Conservation (phyloP, 2,888 invertebrate species). For the Drosophila trichaetosa region DNA sequence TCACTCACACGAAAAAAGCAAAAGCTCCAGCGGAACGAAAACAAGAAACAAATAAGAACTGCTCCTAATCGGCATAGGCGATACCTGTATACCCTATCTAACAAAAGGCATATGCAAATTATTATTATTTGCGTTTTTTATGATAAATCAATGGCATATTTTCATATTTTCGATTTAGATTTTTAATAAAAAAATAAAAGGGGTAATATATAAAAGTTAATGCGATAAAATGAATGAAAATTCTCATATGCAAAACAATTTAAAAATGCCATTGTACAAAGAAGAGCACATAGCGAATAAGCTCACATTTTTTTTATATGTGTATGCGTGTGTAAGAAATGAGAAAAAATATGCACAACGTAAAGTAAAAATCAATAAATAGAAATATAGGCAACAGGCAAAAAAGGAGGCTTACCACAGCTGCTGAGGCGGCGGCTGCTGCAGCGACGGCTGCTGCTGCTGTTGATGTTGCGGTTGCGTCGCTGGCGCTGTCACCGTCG, state of each 20-base stretch:
- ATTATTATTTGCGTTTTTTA: not conserved
- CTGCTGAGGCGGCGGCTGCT: slow-evolving; percentile 59
- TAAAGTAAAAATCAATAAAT: slow-evolving; percentile 42
- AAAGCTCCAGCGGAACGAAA: slow-evolving; percentile 65
- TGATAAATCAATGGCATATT: not conserved
- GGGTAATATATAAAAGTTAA: not conserved
- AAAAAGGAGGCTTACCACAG: slow-evolving; percentile 76
- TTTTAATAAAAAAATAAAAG: not conserved
- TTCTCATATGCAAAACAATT: not conserved
- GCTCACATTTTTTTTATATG: not conserved
- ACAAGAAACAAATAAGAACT: slow-evolving; percentile 53
- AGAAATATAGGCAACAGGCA: slow-evolving; percentile 31
- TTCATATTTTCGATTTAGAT: not conserved
- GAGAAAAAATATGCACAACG: slow-evolving; percentile 43
- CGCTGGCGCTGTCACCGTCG: slow-evolving; percentile 38
- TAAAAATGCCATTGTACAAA: not conserved
- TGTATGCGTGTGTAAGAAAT: slow-evolving; percentile 25
- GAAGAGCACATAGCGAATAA: not conserved
- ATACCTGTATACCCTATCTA: slow-evolving; percentile 32
- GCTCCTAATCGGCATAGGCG: slow-evolving; percentile 10
- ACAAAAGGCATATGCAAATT: not conserved
- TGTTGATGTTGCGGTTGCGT: slow-evolving; percentile 30
- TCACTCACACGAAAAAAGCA: slow-evolving; percentile 52
- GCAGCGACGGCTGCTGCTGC: slow-evolving; percentile 20
- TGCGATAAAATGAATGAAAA: not conserved